Evolutionary conservation across 2,797 vertebrate species (phyloP), one percentile per base, ranked within the genome.

Genomic region (Pipistrellus pygmaeus): DNA sequence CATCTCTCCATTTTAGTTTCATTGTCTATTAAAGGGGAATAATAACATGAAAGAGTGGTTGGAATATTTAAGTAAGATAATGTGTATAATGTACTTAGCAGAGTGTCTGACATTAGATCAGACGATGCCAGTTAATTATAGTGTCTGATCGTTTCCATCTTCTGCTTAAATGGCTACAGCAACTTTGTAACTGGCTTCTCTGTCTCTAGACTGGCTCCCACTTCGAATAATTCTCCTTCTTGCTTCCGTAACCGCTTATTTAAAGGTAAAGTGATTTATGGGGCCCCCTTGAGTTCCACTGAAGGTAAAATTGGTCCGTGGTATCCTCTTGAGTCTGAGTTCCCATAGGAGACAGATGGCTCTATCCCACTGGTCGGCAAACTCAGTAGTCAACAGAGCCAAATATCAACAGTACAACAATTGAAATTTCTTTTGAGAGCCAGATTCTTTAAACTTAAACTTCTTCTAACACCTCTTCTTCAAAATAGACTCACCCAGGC

Each of bases 11-110:
- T 75, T 91, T 88, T 91, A 88, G 27, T 94, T 77, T 23, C 32
- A 51, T 77, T 93, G 38, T 86, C 7, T 91, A 57, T 87, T 93
- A 82, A 62, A 62, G 73, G 69, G 88, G 38, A 95, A 83, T 71
- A 88, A 51, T 80, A 81, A 27, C 64, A 62, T 84, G 92, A 60
- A 69, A 91, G 48, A 71, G 66, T 48, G 44, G 12, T 38, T 85
- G 12, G 57, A 75, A 32, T 72, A 78, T 85, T 91, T 92, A 92
- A 68, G 23, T 73, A 64, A 76, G 53, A 57, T 78, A 55, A 85
- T 75, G 41, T 78, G 5, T 35, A 6, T 77, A 72, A 75, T 38
- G 38, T 91, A 80, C 27, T 83, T 69, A 64, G 15, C 41, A 64
- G 6, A 80, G 20, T 44, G 11, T 85, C 68, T 92, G 68, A 85